Evolutionary conservation across 2,888 invertebrate species (phyloP).

Genomic region (Drosophila emarginata): DNA sequence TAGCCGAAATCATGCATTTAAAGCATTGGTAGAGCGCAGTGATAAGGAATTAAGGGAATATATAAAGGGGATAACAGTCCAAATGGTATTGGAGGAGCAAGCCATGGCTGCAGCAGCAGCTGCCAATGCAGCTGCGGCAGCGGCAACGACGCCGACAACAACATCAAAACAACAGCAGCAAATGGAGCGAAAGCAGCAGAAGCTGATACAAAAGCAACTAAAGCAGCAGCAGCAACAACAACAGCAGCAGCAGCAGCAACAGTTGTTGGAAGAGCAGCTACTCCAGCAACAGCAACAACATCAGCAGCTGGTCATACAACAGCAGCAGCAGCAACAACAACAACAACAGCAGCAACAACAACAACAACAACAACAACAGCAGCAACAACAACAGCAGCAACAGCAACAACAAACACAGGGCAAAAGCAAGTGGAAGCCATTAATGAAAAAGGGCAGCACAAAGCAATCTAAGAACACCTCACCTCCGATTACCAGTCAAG

Average conservation of each 20-base stretch:
- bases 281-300: constrained; percentile 59
- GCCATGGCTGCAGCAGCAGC: constrained; percentile 54
- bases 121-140: constrained; percentile 44
- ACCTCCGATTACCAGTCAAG: constrained; percentile 14
- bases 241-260: constrained; percentile 40
- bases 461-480: constrained; percentile 51
- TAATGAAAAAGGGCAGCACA: constrained; percentile 55
- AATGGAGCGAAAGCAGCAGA: constrained; percentile 56
- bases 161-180: constrained; percentile 50
- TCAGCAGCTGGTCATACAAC: constrained; percentile 33
- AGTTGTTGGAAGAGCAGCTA: constrained; percentile 40
- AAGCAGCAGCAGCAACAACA: constrained; percentile 47
- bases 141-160: constrained; percentile 51
- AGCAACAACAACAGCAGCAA: constrained; percentile 46
- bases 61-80: constrained; percentile 81
- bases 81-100: constrained; percentile 78
- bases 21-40: constrained; percentile 85
- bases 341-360: constrained; percentile 64
- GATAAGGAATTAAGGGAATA: constrained; percentile 84
- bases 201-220: constrained; percentile 44
- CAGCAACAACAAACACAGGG: constrained; percentile 39
- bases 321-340: constrained; percentile 39
- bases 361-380: too few species aligned
- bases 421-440: constrained; percentile 60
- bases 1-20: constrained; percentile 86